Percentiles rank a stretch among this genome's conserved stretches.
These are phyloP conservation scores for Melanotaenia duboulayi DNA, from an alignment of 2,113 vertebrate genomes.

Conservation along the genomic window DNA sequence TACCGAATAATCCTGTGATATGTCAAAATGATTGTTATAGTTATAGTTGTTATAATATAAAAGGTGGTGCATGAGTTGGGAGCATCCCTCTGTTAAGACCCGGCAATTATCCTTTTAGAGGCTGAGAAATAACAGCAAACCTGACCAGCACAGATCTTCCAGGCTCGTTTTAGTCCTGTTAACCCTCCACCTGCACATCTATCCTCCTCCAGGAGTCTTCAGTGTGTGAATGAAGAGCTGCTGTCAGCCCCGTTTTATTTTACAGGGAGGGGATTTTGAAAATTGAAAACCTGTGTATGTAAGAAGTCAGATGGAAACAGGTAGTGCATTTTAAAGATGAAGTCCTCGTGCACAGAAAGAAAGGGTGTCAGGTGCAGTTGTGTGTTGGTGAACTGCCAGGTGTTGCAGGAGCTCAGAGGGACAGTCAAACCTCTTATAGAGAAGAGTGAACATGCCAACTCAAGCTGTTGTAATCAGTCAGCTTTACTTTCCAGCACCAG, in stretches of 20 bases:
- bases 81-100: constrained; percentile 9
- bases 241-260: constrained; percentile 32
- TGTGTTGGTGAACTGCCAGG: constrained; percentile 13
- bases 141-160: constrained; percentile 27
- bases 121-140: constrained; percentile 28
- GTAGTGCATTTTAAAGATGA: constrained; percentile 8
- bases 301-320: background rate
- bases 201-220: constrained; percentile 28
- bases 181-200: constrained; percentile 14
- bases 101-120: constrained; percentile 28
- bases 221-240: constrained; percentile 55
- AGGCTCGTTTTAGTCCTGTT: constrained; percentile 26
- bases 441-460: constrained; percentile 14
- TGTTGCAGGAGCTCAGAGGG: background rate
- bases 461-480: constrained; percentile 15
- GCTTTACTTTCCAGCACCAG: background rate
- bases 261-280: constrained; percentile 18
- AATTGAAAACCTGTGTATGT: constrained; percentile 62
- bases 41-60: too few relatives aligned
- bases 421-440: background rate
- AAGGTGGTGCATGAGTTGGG: too few relatives aligned
- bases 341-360: background rate
- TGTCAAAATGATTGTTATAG: too few relatives aligned
- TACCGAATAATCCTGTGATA: too few relatives aligned
- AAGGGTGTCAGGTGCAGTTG: background rate